phyloP scores from a whole-genome alignment of 1,140 invertebrate species.

The Procambarus virginalis region DNA sequence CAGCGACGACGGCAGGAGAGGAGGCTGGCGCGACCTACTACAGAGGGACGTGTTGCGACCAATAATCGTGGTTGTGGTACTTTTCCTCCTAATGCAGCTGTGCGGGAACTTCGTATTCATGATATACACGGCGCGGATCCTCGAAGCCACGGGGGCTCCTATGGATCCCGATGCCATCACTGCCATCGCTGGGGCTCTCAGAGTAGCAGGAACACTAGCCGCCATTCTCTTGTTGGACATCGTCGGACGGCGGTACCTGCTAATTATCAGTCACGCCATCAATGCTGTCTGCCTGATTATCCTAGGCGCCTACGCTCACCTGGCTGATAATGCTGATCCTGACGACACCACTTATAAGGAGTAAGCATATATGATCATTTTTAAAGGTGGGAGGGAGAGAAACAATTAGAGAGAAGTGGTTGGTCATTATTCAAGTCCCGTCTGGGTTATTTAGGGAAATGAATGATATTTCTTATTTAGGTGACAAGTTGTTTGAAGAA shows the following conservation, averaged over 20 bases:
- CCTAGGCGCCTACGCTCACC: constrained; percentile 34
- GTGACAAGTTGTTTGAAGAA: too few relatives aligned
- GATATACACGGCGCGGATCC: constrained; percentile 49
- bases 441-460: too few relatives aligned
- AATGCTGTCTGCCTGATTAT: constrained; percentile 33
- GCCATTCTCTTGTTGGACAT: constrained; percentile 43
- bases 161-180: constrained; percentile 56
- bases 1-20: constrained; percentile 4
- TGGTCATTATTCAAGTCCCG: too few relatives aligned
- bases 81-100: constrained; percentile 51
- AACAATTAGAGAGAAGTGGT: background rate
- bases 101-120: constrained; percentile 57
- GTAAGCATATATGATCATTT: constrained; percentile 12
- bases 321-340: constrained; percentile 21
- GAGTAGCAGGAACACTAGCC: constrained; percentile 42
- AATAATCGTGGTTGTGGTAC: constrained; percentile 11
- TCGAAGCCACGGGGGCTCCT: constrained; percentile 37
- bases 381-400: background rate
- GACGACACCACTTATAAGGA: constrained; percentile 14
- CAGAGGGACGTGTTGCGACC: constrained; percentile 32
- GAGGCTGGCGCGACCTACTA: constrained; percentile 27
- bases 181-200: constrained; percentile 39
- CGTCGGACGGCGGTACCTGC: constrained; percentile 27
- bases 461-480: too few relatives aligned
- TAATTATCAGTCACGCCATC: constrained; percentile 41